A percentile compares a stretch with the other conserved stretches of the same genome.
These are phyloP conservation scores for Otolemur garnettii DNA, from an alignment of 2,113 vertebrate species.

Conservation along the genomic window DNA sequence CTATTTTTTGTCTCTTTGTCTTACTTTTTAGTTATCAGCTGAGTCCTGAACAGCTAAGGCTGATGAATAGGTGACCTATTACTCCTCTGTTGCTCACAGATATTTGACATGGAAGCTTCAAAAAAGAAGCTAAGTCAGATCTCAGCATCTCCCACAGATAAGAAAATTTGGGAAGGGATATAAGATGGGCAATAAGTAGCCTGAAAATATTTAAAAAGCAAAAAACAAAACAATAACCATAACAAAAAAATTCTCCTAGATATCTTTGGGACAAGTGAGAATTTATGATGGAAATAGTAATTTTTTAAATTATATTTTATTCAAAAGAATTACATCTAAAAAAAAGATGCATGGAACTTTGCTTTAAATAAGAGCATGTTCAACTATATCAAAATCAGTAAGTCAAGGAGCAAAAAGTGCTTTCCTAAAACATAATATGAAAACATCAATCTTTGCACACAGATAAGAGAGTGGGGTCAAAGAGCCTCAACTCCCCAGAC, in stretches of 20 bases:
- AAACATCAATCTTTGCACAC: background rate
- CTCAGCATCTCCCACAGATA: conserved; percentile 7
- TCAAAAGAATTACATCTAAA: conserved; percentile 12
- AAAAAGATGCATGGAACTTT: background rate
- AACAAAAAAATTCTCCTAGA: background rate
- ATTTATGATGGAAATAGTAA: background rate
- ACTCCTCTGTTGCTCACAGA: background rate
- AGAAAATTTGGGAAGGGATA: background rate
- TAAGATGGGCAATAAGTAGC: background rate
- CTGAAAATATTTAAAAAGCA: background rate
- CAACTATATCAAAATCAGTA: background rate
- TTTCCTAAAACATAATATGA: background rate
- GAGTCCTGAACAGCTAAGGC: background rate
- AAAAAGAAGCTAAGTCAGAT: conserved; percentile 29
- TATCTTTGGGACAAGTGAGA: background rate
- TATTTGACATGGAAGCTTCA: conserved; percentile 10
- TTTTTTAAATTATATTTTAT: conserved; percentile 55
- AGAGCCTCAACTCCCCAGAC: background rate
- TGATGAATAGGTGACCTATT: background rate
- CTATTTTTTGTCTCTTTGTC: background rate
- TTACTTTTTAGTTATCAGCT: conserved; percentile 28
- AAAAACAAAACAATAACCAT: no score
- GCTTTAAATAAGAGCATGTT: conserved; percentile 36
- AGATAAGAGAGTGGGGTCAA: background rate
- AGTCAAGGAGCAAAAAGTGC: background rate